phyloP scores from a whole-genome alignment of 2,113 vertebrate species.

The Tetrao urogallus region DNA sequence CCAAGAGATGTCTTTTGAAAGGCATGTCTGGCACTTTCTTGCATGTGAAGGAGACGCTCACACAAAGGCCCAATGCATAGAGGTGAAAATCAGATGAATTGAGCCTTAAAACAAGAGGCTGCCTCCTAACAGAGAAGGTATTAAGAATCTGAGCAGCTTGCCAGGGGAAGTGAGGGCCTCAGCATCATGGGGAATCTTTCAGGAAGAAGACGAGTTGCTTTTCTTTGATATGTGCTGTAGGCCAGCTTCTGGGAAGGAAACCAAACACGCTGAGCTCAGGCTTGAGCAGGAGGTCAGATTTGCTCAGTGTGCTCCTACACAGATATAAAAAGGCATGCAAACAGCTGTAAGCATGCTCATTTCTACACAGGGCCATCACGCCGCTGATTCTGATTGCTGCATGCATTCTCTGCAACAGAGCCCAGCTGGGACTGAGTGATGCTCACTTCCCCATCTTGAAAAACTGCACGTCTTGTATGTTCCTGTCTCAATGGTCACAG shows the following conservation, averaged over 20 bases:
- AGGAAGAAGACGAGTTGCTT: not conserved
- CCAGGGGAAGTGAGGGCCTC: not conserved
- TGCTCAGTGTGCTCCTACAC: not conserved
- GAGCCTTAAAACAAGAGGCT: not conserved
- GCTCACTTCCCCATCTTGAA: not conserved
- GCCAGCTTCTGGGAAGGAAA: not conserved
- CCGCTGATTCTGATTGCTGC: not conserved
- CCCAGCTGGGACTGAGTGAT: not conserved
- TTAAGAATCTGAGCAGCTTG: constrained; percentile 29
- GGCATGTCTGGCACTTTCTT: not conserved
- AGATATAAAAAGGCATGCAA: not conserved
- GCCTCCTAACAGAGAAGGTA: not conserved
- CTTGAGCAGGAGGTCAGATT: not conserved
- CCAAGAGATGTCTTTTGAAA: not conserved
- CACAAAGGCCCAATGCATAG: not conserved
- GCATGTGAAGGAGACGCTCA: not conserved
- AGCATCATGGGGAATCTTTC: not conserved
- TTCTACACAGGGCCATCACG: not conserved
- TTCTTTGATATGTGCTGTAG: not conserved
- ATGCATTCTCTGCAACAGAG: accelerated
- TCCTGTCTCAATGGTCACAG: not conserved
- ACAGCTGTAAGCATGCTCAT: not conserved
- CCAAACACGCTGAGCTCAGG: accelerated
- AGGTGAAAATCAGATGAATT: constrained; percentile 1
- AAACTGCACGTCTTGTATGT: not conserved